Evolutionary conservation across 2,888 invertebrate genomes (phyloP), one percentile per base, ranked within the genome.

Genomic region (Apotomis turbidana): DNA sequence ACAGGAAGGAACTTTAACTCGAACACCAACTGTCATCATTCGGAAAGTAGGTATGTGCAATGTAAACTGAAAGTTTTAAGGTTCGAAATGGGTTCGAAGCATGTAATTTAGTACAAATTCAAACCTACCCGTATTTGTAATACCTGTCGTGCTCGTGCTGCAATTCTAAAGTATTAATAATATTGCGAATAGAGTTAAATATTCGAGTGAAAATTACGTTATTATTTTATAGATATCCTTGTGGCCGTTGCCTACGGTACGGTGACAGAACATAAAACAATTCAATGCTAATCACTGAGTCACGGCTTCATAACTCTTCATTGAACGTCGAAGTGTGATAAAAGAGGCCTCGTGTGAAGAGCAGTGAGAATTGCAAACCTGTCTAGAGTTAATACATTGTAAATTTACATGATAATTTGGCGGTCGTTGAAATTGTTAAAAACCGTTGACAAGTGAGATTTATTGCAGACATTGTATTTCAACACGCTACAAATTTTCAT

Each of bases 211-310:
- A 15, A 15, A 15, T 15, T 15, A 15, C 15, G 15, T 15, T 15
- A 15, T 15, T 15, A 15, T 15, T n/a, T n/a, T n/a, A n/a, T n/a
- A n/a, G n/a, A n/a, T 15, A 52, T 54, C 52, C 41, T 68, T 60
- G 44, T 36, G 61, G n/a, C 15, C 54, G 36, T 54, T 44, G 3
- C 12, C 54, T 27, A 36, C 44, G 36, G 52, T 27, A 36, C 44
- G 36, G 52, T 57, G 61, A 68, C 57, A 52, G 27, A 68, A 68
- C 52, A 46, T 38, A 49, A 72, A 54, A 68, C 72, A 63, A 68
- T 72, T 59, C 68, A 38, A 59, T 15, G 72, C 54, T 72, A 72
- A 72, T 72, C 27, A 58, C 44, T 63, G 58, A 68, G 58, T 72
- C 72, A 68, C 68, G 71, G 52, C 62, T 59, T 15, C 54, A 63